Evolutionary conservation across 2,797 vertebrate genomes (phyloP).

Genomic region (Pogonophryne albipinna): DNA sequence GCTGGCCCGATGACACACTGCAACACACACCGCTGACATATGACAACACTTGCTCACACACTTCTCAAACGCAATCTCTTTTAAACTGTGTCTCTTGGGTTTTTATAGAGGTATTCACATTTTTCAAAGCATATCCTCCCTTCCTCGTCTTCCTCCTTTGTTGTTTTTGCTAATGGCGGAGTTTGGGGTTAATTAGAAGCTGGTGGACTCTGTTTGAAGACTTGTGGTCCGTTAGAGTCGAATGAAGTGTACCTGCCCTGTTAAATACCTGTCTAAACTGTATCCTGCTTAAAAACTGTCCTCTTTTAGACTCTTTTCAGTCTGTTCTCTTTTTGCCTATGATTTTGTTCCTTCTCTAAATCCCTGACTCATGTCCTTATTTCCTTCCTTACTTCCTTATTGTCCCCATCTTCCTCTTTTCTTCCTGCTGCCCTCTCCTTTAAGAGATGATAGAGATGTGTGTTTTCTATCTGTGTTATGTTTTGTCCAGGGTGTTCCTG

Average conservation of each 20-base stretch:
- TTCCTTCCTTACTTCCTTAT: neutral
- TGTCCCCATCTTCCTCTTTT: neutral
- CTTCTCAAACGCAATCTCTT: neutral
- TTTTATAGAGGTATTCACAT: neutral
- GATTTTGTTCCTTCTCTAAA: neutral
- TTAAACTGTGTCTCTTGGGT: neutral
- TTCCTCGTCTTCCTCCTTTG: neutral
- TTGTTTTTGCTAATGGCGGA: constrained; percentile 26
- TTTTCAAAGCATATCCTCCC: neutral
- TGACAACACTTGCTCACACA: constrained; percentile 36
- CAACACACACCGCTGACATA: constrained; percentile 30
- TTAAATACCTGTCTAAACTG: constrained; percentile 7
- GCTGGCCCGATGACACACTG: constrained; percentile 43
- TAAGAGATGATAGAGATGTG: neutral
- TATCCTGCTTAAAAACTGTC: neutral
- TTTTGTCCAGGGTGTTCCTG: no score
- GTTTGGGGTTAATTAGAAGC: constrained; percentile 62
- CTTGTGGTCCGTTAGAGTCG: constrained; percentile 33
- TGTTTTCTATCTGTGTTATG: no score
- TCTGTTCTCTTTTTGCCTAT: neutral
- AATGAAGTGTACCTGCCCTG: constrained; percentile 28
- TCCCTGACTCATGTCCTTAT: neutral
- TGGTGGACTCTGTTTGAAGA: constrained; percentile 26
- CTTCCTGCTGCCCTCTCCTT: neutral
- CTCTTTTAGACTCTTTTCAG: neutral